These are phyloP conservation scores for Monoplex corrugatus DNA, from an alignment of 2,888 invertebrate species.

Conservation along the genomic window DNA sequence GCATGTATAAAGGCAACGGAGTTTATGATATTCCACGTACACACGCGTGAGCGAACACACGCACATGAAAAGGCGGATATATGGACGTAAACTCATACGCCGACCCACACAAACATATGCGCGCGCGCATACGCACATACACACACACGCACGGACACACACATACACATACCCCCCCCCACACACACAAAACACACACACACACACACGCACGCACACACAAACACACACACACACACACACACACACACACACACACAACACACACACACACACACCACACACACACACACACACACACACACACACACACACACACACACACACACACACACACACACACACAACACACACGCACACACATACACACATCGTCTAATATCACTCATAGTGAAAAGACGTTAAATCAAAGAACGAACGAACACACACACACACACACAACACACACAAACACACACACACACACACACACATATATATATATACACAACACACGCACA, in stretches of 20 bases:
- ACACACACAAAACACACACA: no score
- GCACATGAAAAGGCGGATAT: not conserved
- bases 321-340: not conserved
- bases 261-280: no score
- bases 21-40: not conserved
- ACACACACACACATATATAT: no score
- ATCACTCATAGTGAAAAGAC: no score
- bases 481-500: no score
- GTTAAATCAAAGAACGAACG: no score
- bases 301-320: no score
- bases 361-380: conserved; percentile 6
- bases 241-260: not conserved
- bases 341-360: conserved; percentile 7
- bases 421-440: no score
- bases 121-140: not conserved
- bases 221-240: not conserved
- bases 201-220: conserved; percentile 10
- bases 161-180: conserved; percentile 6
- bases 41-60: not conserved
- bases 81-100: no score
- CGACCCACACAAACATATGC: no score
- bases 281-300: no score
- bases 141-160: conserved; percentile 1
- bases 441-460: no score
- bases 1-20: not conserved